Evolutionary conservation across 2,797 vertebrate species (phyloP).

Genomic region (Sarcophilus harrisii): DNA sequence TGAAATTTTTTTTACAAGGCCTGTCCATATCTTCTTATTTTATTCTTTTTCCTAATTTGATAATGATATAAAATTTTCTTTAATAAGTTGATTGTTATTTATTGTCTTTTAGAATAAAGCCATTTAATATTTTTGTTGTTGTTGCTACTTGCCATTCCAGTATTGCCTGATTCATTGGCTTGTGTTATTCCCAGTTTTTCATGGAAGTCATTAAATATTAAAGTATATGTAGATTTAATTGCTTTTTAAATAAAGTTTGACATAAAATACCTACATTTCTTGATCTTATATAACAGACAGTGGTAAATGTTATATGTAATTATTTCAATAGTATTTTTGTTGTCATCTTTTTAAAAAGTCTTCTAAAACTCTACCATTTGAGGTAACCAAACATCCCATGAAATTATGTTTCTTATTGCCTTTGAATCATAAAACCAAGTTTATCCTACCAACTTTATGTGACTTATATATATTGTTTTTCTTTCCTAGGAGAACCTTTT

Average conservation of each 20-base stretch:
- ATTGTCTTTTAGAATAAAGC: background rate
- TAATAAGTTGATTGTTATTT: background rate
- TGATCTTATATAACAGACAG: background rate
- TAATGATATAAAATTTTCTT: background rate
- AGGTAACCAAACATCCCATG: background rate
- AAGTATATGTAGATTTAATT: background rate
- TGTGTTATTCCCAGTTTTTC: background rate
- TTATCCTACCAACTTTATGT: background rate
- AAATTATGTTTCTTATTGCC: background rate
- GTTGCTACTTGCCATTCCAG: background rate
- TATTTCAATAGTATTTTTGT: background rate
- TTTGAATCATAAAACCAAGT: background rate
- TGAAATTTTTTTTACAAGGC: background rate
- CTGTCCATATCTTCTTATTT: background rate
- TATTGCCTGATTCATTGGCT: background rate
- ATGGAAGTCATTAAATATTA: background rate
- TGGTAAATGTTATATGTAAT: background rate
- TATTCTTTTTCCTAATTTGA: background rate
- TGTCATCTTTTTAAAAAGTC: background rate
- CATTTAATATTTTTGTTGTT: background rate
- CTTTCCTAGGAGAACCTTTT: background rate
- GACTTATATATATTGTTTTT: background rate
- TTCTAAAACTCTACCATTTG: background rate
- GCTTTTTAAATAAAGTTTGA: background rate
- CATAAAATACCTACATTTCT: background rate